Percentiles rank a stretch among this genome's conserved stretches.
phyloP scores from a whole-genome alignment of 92 coral and sea anemone species.

The Chrysogorgia sp. region DNA sequence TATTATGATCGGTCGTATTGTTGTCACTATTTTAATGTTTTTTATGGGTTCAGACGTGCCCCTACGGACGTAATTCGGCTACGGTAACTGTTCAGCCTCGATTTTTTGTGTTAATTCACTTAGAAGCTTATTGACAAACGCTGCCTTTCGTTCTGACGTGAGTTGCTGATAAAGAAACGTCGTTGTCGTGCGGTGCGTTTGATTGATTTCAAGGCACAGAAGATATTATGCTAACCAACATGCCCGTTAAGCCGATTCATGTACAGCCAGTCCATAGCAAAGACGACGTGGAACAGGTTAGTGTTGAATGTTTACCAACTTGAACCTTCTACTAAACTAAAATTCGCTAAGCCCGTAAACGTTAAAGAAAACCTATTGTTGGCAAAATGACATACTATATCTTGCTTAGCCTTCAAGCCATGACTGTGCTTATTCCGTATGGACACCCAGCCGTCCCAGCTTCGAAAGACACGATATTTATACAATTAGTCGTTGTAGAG shows the following conservation, averaged over 20 bases:
- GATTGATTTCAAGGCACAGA: constrained; percentile 23
- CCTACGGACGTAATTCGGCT: background rate
- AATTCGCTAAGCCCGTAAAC: too few species aligned
- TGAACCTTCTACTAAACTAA: background rate
- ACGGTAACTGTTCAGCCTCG: background rate
- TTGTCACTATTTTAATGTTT: constrained; percentile 15
- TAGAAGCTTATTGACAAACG: constrained; percentile 3
- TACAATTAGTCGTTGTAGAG: too few species aligned
- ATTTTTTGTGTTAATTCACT: background rate
- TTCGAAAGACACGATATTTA: too few species aligned
- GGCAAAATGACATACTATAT: too few species aligned
- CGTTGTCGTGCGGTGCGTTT: constrained; percentile 45
- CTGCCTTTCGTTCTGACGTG: constrained; percentile 1
- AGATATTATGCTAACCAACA: constrained; percentile 23
- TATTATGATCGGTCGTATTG: constrained; percentile 12
- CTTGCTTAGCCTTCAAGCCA: too few species aligned
- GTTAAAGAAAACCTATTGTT: too few species aligned
- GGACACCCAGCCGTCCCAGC: too few species aligned
- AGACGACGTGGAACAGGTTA: constrained; percentile 35
- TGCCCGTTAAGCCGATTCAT: constrained; percentile 38
- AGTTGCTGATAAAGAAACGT: constrained; percentile 24
- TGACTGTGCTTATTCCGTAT: too few species aligned
- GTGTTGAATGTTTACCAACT: background rate
- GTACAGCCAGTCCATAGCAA: constrained; percentile 24
- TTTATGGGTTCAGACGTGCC: constrained; percentile 1